Evolutionary conservation across 2,888 invertebrate species (phyloP), one percentile per base, ranked within the genome.

Genomic region (Actias luna): DNA sequence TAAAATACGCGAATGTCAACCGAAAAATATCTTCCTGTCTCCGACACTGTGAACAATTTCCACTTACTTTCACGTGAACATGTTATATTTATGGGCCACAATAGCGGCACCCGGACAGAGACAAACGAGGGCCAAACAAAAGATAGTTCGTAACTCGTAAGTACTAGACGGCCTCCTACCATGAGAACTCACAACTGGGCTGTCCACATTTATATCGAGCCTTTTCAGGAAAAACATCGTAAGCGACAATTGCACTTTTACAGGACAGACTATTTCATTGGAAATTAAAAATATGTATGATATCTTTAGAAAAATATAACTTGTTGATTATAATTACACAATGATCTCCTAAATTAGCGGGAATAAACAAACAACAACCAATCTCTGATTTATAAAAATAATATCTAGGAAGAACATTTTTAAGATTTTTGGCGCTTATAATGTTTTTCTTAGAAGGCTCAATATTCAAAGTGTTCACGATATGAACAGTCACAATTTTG

Each of bases 71-170:
- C 79, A 76, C 74, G 76, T 76, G 73, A 73, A 69, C 70, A 71
- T 75, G 71, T 68, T 69, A 71, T 80, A 85, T 87, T 85, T 87
- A 85, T 80, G 76, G 79, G 69, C 70, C 75, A 80, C 84, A 83
- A 84, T 83, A 83, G 80, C 74, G 69, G 64, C 67, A 67, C 71
- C 60, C 64, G 67, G 87, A 84, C 87, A 82, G 76, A 83, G 84
- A 88, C 79, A 83, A 84, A 87, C 79, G 83, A 81, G 69, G 71
- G 60, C 68, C 77, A 76, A 81, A 85, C 82, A 84, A 83, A 83
- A 82, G 82, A 80, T 79, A 80, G 78, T 79, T 80, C 71, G 75
- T 79, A 80, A 77, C 79, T 80, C 71, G 75, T 70, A 74, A 78
- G 76, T 72, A 72, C 67, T 63, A 22, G 22, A 60, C 60, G 58